Percentiles rank a stretch among this genome's conserved stretches.
Evolutionary conservation across 2,888 invertebrate genomes (phyloP).

Genomic region (Plemyria rubiginata): DNA sequence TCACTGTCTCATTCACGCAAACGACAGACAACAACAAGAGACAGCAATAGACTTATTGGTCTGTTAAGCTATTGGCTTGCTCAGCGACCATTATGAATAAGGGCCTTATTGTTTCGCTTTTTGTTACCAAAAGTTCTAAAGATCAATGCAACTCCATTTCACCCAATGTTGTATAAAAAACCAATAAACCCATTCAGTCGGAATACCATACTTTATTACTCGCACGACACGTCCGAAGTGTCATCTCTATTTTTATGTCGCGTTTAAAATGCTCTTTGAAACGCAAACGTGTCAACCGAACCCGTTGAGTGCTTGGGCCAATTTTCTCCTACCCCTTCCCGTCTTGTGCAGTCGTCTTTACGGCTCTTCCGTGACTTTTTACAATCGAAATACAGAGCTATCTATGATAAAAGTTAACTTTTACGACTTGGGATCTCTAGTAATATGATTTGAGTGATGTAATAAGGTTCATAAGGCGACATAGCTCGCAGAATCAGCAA

Average conservation of each 20-base stretch:
- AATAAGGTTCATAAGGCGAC: no score
- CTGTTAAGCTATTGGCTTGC: no score
- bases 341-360: conserved; percentile 3
- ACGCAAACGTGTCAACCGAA: conserved; percentile 8
- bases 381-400: background rate
- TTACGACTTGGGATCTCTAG: no score
- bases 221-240: background rate
- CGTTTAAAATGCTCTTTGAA: conserved; percentile 13
- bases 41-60: no score
- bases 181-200: background rate
- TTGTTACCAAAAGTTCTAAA: no score
- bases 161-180: background rate
- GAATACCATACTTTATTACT: background rate
- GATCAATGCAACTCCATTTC: no score
- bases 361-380: background rate
- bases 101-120: no score
- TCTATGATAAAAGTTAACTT: background rate
- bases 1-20: no score
- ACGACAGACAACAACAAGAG: no score
- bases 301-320: conserved; percentile 8
- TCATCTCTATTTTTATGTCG: background rate
- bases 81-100: no score
- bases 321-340: conserved; percentile 1
- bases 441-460: no score
- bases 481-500: no score